Evolutionary conservation across 1,140 invertebrate species (phyloP).

Genomic region (Zaprionus lachaisei): DNA sequence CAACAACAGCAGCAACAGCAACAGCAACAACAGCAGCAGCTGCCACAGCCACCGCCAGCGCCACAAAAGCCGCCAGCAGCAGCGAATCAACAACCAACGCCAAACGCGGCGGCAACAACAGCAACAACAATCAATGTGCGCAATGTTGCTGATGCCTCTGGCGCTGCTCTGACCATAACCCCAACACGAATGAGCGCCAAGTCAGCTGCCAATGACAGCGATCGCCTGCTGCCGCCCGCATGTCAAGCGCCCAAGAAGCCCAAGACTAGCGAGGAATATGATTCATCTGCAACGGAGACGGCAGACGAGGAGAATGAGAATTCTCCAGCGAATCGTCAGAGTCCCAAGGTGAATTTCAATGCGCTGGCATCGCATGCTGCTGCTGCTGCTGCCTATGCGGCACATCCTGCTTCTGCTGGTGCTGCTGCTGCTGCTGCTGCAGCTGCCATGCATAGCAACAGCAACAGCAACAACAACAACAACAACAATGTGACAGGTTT

Average conservation of each 20-base stretch:
- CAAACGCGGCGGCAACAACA: constrained; percentile 26
- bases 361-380: constrained; percentile 33
- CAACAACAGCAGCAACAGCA: constrained; percentile 50
- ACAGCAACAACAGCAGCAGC: constrained; percentile 21
- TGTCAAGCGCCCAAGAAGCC: constrained; percentile 84
- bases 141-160: constrained; percentile 43
- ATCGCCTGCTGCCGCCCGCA: constrained; percentile 76
- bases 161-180: constrained; percentile 61
- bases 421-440: too few relatives aligned
- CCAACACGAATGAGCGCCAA: constrained; percentile 63
- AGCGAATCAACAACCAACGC: constrained; percentile 9
- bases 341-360: constrained; percentile 81
- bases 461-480: constrained; percentile 42
- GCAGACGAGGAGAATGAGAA: constrained; percentile 91
- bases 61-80: constrained; percentile 36
- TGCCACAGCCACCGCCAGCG: constrained; percentile 53
- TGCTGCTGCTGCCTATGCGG: constrained; percentile 16
- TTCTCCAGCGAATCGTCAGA: constrained; percentile 85
- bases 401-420: constrained; percentile 10
- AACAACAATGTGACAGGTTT: constrained; percentile 58
- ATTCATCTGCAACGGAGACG: constrained; percentile 94
- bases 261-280: constrained; percentile 89
- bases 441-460: constrained; percentile 21
- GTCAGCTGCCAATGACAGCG: constrained; percentile 42
- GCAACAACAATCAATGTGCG: constrained; percentile 29